Evolutionary conservation across 1,140 invertebrate species (phyloP), one percentile per base, ranked within the genome.

Genomic region (Ericerus pela): DNA sequence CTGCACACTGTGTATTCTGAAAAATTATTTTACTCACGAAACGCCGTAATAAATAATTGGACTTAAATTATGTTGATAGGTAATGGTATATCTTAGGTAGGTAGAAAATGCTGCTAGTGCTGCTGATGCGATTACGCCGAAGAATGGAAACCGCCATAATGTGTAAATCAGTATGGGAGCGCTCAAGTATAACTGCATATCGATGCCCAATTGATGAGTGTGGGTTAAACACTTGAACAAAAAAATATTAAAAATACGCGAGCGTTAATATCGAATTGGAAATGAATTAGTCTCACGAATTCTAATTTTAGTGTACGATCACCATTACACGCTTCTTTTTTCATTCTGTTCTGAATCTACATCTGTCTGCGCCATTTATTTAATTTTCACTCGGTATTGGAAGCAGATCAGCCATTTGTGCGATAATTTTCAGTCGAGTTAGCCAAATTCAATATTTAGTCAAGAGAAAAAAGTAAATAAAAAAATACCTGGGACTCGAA

Each of bases 121-220:
- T 1, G 66, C 36, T 0, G 84, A 65, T 11, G 76, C 56, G 1
- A 72, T 41, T 27, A 73, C 61, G 27, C 82, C 82, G 18, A 72
- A 62, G 52, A 68, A 76, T 16, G 75, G 76, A 68, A 69, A 80
- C 59, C 74, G 80, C 73, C 80, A 84, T 2, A 88, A 61, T 2
- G 80, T 58, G n/a, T 75, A 70, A 56, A 84, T 70, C 3, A 88
- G 68, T 0, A 87, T 68, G 2, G 84, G 75, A 0, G 82, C 79
- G 0, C 80, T 65, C 3, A 82, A 68, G 66, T 85, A 88, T 31
- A 88, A 71, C 66, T 88, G 84, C 68, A 84, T 85, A 63, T 89
- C 86, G 62, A 87, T 85, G 6, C 84, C 84, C 53, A 88, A 67
- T 54, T 81, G 79, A 61, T 81, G 79, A 0, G 79, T 81, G 61